Base-by-base conservation (phyloP, 2,797 vertebrate species). In the Pagetopsis macropterus region DNA sequence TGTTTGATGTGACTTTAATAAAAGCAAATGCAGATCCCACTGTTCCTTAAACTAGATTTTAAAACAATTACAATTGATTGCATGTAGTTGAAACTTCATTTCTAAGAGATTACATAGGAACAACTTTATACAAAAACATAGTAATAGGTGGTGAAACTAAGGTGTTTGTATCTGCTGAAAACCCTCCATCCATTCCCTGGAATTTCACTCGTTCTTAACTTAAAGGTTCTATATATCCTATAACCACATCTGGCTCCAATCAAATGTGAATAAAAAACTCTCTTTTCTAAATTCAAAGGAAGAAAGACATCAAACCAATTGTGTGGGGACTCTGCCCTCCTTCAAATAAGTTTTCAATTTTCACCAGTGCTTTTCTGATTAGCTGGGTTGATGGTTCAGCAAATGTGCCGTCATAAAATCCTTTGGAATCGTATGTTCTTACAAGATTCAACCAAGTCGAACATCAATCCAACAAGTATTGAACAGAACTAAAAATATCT, bases 181-280 rank as follows among this genome's bases (percentile, higher is more conserved):
- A 54, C 74, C 70, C 74, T 67, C 82, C 84, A 92, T 83, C 65
- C 62, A 54, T 72, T 75, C 71, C 61, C 61, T 89, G 85, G 84
- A 90, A 92, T 85, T 79, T 87, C 81, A 84, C 85, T 78, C 85
- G 76, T 46, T 82, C 66, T 78, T 86, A 89, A 88, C 87, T 89
- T 77, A 89, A 87, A 76, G 78, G 79, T 77, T 81, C 83, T 79
- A 27, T 27, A 27, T 27, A 27, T 83, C 72, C 73, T 74, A 67
- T 80, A 56, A 69, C 92, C 92, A 95, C 95, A 96, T 96, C 95
- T 97, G 96, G 93, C 93, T 95, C 86, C 86, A 93, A 96, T 96
- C 95, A 96, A 37, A 84, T 68, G 78, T 66, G 89, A 94, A 94
- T 93, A 94, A 92, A 94, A 93, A 86, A 65, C 40, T 83, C 82